A percentile compares a stretch with the other conserved stretches of the same genome.
Conservation (phyloP, 2,797 vertebrate species). For the Phataginus tricuspis region DNA sequence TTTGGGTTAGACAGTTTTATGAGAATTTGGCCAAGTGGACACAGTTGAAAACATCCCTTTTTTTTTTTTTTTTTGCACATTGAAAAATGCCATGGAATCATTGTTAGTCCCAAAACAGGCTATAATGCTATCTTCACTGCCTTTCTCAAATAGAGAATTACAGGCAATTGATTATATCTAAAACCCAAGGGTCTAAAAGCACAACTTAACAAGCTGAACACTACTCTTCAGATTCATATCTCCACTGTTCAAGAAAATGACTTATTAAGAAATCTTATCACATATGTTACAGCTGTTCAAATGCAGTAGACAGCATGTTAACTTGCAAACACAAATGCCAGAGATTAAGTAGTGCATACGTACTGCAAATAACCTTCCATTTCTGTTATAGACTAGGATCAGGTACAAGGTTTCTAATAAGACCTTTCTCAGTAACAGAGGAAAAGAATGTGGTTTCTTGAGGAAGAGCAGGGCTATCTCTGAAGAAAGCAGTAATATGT, state of each 20-base stretch:
- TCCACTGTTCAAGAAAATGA: slow-evolving; percentile 59
- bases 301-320: slow-evolving; percentile 69
- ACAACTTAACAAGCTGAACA: slow-evolving; percentile 51
- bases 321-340: slow-evolving; percentile 76
- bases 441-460: slow-evolving; percentile 18
- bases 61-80: background rate
- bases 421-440: slow-evolving; percentile 30
- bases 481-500: slow-evolving; percentile 33
- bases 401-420: slow-evolving; percentile 44
- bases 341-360: slow-evolving; percentile 64
- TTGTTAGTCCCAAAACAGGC: slow-evolving; percentile 21
- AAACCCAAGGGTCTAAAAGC: slow-evolving; percentile 46
- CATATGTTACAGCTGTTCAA: slow-evolving; percentile 75
- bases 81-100: slow-evolving; percentile 25
- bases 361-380: slow-evolving; percentile 62
- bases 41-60: background rate
- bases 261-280: slow-evolving; percentile 74
- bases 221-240: slow-evolving; percentile 33
- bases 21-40: slow-evolving; percentile 41
- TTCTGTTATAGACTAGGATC: slow-evolving; percentile 60
- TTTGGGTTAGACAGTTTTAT: slow-evolving; percentile 33
- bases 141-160: slow-evolving; percentile 62
- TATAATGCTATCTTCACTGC: slow-evolving; percentile 40
- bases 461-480: background rate
- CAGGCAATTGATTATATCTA: slow-evolving; percentile 49